These are phyloP conservation scores for Mobula hypostoma DNA, from an alignment of 2,113 vertebrate genomes.

Conservation along the genomic window DNA sequence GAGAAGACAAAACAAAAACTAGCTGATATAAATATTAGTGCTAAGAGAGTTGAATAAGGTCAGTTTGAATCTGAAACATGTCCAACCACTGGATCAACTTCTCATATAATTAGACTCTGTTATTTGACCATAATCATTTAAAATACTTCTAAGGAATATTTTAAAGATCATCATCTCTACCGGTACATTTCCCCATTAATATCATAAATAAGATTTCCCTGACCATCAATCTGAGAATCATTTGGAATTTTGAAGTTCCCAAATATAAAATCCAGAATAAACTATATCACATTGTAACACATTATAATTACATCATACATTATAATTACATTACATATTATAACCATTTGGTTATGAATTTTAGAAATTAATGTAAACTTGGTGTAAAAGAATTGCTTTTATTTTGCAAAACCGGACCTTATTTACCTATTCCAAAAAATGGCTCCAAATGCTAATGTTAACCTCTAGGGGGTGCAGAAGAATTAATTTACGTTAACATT, in stretches of 20 bases:
- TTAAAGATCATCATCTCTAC: background rate
- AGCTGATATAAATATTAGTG: background rate
- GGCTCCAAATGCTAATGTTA: background rate
- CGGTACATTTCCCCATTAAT: background rate
- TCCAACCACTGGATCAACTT: background rate
- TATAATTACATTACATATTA: background rate
- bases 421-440: background rate
- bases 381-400: background rate
- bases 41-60: background rate
- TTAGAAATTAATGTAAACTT: background rate
- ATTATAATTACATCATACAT: too few species aligned
- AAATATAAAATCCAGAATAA: background rate
- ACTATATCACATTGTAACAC: too few species aligned
- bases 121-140: background rate
- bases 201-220: background rate
- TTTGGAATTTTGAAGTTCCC: background rate
- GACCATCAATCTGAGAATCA: background rate
- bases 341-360: background rate
- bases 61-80: background rate
- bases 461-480: constrained; percentile 20
- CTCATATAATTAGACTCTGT: background rate
- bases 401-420: background rate
- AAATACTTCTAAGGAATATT: background rate
- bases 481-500: background rate
- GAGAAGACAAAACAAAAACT: too few species aligned